Evolutionary conservation across 2,113 vertebrate genomes (phyloP), one percentile per base, ranked within the genome.

Genomic region (Chlamydotis undulata): DNA sequence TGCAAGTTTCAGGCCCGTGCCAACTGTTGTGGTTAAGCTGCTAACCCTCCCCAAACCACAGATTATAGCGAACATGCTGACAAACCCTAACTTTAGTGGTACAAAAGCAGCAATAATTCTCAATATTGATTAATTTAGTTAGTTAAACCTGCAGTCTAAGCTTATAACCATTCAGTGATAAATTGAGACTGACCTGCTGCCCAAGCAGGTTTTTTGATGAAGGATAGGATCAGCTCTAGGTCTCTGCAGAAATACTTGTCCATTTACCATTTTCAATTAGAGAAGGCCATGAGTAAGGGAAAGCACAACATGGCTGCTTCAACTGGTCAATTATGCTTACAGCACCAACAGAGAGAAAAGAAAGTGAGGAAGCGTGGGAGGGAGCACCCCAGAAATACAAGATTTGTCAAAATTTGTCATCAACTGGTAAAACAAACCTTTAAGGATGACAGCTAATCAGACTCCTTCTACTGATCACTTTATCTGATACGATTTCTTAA

Each of bases 81-180:
- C 91, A 97, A 95, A 94, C 43, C 70, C 89, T 91, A 97, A 97
- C 93, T 96, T 92, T 43, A 95, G 83, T 91, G 93, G 94, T 87
- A 95, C 75, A 96, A 97, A 97, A 96, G 85, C 92, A 94, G 96
- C 96, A 96, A 89, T 96, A 95, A 97, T 97, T 97, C 95, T 96
- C 90, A 93, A 85, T 95, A 97, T 97, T 94, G 97, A 97, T 97
- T 97, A 97, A 97, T 97, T 97, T 94, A 97, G 91, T 97, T 96
- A 97, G 95, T 97, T 97, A 97, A 97, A 97, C 81, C 87, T 98
- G 93, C 61, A 97, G 89, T 96, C 89, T 96, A 97, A 97, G 93
- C 90, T 93, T 96, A 96, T 94, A 97, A 97, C 78, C 60, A 96
- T 90, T 96, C 81, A 67, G 69, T 96, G 94, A 98, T 96, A 97